phyloP scores from a whole-genome alignment of 2,113 vertebrate species.

The Paramisgurnus dabryanus region DNA sequence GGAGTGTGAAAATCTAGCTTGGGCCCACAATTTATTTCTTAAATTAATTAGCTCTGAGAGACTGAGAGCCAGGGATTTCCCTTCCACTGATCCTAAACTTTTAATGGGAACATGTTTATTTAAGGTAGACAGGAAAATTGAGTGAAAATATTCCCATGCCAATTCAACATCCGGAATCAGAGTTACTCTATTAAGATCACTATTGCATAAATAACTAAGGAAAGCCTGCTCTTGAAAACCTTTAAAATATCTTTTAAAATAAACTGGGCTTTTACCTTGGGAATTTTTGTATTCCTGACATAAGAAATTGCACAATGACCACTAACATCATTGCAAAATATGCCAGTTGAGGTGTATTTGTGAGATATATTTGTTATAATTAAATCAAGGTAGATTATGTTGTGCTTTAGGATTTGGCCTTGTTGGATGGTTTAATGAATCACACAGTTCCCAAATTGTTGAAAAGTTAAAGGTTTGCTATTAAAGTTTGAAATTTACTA shows the following conservation, averaged over 20 bases:
- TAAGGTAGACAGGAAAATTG: not conserved
- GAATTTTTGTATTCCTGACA: no score
- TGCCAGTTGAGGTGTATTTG: constrained; percentile 17
- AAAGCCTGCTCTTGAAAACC: constrained; percentile 16
- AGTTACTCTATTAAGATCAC: not conserved
- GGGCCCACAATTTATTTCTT: constrained; percentile 20
- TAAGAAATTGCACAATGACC: not conserved
- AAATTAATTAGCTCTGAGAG: constrained; percentile 23
- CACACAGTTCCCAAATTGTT: no score
- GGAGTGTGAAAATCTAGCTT: not conserved
- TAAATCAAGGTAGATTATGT: constrained; percentile 27
- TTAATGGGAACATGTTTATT: constrained; percentile 24
- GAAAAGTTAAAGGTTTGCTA: no score
- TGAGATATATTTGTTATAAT: constrained; percentile 29
- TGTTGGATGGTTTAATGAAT: not conserved
- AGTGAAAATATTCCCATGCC: constrained; percentile 18
- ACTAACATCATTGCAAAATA: constrained; percentile 37
- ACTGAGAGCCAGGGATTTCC: constrained; percentile 18
- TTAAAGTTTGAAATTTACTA: no score
- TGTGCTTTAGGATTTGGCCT: not conserved
- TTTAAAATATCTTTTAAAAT: constrained; percentile 14
- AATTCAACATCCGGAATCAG: not conserved
- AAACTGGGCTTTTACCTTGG: not conserved
- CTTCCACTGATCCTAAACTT: constrained; percentile 25
- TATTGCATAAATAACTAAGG: not conserved